A percentile compares a stretch with the other conserved stretches of the same genome.
Conservation (phyloP, 2,888 invertebrate species). For the Dolichopus griseipennis region DNA sequence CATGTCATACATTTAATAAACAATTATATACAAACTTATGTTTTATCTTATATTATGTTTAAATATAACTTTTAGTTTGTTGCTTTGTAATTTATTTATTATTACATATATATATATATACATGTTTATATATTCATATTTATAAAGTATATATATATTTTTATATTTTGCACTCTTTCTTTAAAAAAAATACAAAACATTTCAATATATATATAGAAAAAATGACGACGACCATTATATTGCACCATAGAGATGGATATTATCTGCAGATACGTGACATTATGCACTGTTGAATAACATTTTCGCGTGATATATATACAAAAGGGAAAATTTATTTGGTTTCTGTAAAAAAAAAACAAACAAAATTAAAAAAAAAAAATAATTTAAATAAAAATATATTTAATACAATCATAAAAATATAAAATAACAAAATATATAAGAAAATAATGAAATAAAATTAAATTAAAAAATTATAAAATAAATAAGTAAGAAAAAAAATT, state of each 20-base stretch:
- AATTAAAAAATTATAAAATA: no score
- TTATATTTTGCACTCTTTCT: neutral
- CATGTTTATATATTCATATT: no score
- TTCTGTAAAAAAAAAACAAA: neutral
- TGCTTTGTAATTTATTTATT: neutral
- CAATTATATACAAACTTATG: neutral
- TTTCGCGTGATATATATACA: conserved; percentile 4
- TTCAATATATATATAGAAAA: neutral
- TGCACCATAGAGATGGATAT: neutral
- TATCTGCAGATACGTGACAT: conserved; percentile 3
- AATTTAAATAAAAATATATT: no score
- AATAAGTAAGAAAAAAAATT: no score
- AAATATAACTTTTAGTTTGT: neutral
- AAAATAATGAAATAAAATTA: no score
- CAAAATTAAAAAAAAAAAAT: no score
- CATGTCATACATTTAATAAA: neutral
- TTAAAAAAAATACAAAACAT: neutral
- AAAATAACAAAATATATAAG: no score
- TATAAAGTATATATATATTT: no score
- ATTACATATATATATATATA: neutral
- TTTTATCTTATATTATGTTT: neutral
- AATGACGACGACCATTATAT: conserved; percentile 2
- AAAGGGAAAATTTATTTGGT: neutral
- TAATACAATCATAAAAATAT: no score
- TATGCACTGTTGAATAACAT: conserved; percentile 6